Evolutionary conservation across 2,113 vertebrate species (phyloP), one percentile per base, ranked within the genome.

Genomic region (Tylochromis polylepis): DNA sequence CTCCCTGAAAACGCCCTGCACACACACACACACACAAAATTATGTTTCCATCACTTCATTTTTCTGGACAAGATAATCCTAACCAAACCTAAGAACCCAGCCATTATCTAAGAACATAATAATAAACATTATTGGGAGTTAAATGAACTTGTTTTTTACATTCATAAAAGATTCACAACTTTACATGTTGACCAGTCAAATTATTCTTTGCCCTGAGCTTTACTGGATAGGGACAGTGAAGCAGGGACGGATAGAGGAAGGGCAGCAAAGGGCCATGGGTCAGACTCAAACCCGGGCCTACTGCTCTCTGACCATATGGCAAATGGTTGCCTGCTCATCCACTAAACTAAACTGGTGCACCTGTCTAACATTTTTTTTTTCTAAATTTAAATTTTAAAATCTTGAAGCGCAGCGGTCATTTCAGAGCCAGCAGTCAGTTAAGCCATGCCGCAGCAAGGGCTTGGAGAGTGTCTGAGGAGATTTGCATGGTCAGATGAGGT

Each of bases 1-100:
- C 97, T 11, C 96, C 96, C 57, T 98, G 97, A 92, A 99, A 98
- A 82, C 96, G 95, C 6, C 97, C 98, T 94, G 58, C 10, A 27
- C 46, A 78, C 57, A 53, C 18, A 41, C 46, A 3, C 11, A 36
- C 79, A 59, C 38, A 46, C n/a, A 57, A 51, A 55, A 9, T 4
- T 5, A 8, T n/a, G 8, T 8, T 22, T 38, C 16, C 58, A 38
- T 53, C 58, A 43, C 8, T 24, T 67, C n/a, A 41, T 36, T 55
- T 78, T 53, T 29, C 10, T 15, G 27, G 46, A 34, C 6, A 51
- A 49, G 3, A 29, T 8, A 31, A 53, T 53, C 11, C 29, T 34
- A 14, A 78, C 20, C 34, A 34, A 15, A 22, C 12, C 20, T 70
- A 4, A 0, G 36, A 70, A 70, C 38, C 62, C 36, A 70, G 11